These are phyloP conservation scores for Orthonyx spaldingii DNA, from an alignment of 2,113 vertebrate species.

Conservation along the genomic window DNA sequence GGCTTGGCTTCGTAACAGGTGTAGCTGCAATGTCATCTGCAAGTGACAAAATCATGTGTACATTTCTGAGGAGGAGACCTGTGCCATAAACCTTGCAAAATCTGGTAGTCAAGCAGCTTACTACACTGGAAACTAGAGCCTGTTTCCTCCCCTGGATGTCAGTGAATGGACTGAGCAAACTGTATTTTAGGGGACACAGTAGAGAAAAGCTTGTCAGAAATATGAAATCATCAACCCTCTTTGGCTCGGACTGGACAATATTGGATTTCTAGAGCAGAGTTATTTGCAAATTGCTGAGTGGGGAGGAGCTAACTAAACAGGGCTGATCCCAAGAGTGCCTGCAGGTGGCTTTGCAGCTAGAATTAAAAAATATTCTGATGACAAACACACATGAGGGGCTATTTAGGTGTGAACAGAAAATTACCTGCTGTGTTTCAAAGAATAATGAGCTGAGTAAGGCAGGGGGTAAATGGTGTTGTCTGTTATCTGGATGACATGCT, in stretches of 20 bases:
- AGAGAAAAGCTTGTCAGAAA: background rate
- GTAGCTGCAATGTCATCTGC: background rate
- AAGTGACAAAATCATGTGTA: background rate
- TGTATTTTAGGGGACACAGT: background rate
- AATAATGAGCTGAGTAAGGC: slow-evolving; percentile 35
- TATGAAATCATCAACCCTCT: accelerated
- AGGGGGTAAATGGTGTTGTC: slow-evolving; percentile 51
- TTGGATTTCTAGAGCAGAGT: background rate
- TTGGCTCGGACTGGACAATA: background rate
- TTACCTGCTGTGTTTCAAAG: slow-evolving; percentile 45
- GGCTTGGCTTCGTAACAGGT: background rate
- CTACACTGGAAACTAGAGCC: background rate
- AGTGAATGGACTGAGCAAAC: background rate
- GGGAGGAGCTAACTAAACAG: background rate
- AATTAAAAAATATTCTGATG: background rate
- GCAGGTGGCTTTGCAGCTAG: slow-evolving; percentile 8
- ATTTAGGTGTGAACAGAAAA: slow-evolving; percentile 35
- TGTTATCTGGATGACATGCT: slow-evolving; percentile 29
- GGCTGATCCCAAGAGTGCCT: background rate
- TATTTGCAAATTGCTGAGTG: background rate
- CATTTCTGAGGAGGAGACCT: background rate
- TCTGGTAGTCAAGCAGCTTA: background rate
- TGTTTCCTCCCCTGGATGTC: background rate
- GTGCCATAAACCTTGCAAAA: background rate
- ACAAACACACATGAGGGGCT: slow-evolving; percentile 25